Evolutionary conservation across 2,888 invertebrate species (phyloP).

Genomic region (Ennomos quercinarius): DNA sequence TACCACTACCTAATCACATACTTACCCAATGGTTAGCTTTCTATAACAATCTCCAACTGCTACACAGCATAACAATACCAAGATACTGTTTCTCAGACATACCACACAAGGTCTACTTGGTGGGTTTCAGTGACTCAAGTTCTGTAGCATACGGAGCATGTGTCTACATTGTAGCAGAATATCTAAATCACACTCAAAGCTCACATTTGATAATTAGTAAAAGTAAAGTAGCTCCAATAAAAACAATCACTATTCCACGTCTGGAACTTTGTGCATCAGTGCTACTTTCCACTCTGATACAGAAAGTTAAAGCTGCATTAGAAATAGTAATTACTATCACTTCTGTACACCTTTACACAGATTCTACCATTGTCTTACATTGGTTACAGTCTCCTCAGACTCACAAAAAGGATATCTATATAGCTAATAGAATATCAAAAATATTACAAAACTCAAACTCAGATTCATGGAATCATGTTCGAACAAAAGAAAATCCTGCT

Average conservation of each 20-base stretch:
- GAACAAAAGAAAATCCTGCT: too few relatives aligned
- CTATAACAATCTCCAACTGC: slow-evolving; percentile 3
- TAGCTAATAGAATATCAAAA: background rate
- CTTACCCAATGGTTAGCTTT: background rate
- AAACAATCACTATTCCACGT: slow-evolving; percentile 1
- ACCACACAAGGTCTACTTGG: background rate
- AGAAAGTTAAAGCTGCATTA: background rate
- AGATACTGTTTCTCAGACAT: slow-evolving; percentile 11
- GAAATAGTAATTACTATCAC: too few relatives aligned
- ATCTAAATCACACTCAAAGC: slow-evolving; percentile 1
- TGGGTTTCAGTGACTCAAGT: slow-evolving; percentile 4
- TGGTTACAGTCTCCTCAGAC: too few relatives aligned
- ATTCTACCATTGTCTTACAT: too few relatives aligned
- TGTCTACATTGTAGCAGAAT: background rate
- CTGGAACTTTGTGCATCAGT: slow-evolving; percentile 1
- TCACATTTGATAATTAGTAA: slow-evolving; percentile 3
- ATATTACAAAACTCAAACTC: background rate
- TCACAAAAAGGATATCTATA: too few relatives aligned
- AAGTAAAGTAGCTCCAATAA: slow-evolving; percentile 4
- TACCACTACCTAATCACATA: slow-evolving; percentile 3
- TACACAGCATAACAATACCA: background rate
- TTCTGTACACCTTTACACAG: too few relatives aligned
- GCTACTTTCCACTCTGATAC: slow-evolving; percentile 3
- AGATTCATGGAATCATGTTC: too few relatives aligned
- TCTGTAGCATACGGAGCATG: slow-evolving; percentile 5